Evolutionary conservation across 1,140 invertebrate genomes (phyloP), one percentile per base, ranked within the genome.

Genomic region (Zaprionus capensis): DNA sequence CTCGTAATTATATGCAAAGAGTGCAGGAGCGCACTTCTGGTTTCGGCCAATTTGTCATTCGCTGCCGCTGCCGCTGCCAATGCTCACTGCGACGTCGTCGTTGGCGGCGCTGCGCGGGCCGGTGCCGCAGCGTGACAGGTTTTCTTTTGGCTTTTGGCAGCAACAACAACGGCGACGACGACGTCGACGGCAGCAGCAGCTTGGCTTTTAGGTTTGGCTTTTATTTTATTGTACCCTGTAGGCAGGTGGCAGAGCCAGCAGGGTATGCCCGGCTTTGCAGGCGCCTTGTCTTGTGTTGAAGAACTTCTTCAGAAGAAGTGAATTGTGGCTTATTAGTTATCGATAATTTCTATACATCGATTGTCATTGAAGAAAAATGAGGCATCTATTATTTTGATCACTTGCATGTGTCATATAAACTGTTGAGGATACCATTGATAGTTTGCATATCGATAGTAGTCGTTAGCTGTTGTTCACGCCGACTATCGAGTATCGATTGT

Each of bases 11-110:
- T 77, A 77, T 77, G 75, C 75, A 77, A 77, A 77, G 70, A 73
- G 75, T 68, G 71, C 75, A 77, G 75, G 75, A 73, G 75, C 58
- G 58, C 75, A 77, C 75, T 77, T 77, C 75, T 77, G 75, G 71
- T 77, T 77, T 68, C 56, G 66, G 46, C 22, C 73, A 71, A 76
- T 76, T 76, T 76, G 69, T 76, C 73, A 76, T 71, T 73, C 64
- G 72, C 72, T 75, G 71, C 59, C 53, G 75, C 26, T 57, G 36
- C 28, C 20, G 22, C 20, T 51, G 36, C n/a, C n/a, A n/a, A n/a
- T n/a, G n/a, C 28, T 20, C 17, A 11, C 5, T 7, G 22, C 46
- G 20, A 22, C 46, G 46, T 51, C 46, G 20, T 22, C 20, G 46
- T 7, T 17, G 41, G 41, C 41, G 11, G 34, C 46, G 57, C 22